A percentile compares a stretch with the other conserved stretches of the same genome.
These are phyloP conservation scores for Ariopsis seemanni DNA, from an alignment of 2,113 vertebrate genomes.

Conservation along the genomic window DNA sequence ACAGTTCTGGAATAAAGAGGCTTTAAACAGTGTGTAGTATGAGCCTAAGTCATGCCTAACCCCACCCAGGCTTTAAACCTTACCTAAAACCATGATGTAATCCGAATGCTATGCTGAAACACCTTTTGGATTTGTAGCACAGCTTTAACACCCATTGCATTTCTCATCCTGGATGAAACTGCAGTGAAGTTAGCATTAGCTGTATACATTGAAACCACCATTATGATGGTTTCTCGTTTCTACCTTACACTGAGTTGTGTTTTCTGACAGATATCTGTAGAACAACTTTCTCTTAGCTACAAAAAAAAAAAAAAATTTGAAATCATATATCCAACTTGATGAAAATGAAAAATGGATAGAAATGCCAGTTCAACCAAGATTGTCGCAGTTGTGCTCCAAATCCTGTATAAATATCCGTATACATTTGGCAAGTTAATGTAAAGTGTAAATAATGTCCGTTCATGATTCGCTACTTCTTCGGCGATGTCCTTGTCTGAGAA, in stretches of 20 bases:
- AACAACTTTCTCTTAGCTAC: neutral
- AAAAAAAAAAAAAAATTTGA: neutral
- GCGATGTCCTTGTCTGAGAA: neutral
- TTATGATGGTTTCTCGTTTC: neutral
- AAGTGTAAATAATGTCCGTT: neutral
- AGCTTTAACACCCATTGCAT: neutral
- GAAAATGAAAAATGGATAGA: neutral
- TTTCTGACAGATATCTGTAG: neutral
- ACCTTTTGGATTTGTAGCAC: neutral
- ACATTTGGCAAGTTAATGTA: too few species aligned
- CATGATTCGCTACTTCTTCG: neutral
- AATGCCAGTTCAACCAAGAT: too few species aligned
- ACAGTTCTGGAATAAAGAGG: constrained; percentile 10
- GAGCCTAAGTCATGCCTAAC: neutral
- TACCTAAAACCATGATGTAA: neutral
- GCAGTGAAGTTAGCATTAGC: neutral
- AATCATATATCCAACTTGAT: neutral
- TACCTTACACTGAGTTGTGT: neutral
- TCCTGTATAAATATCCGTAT: neutral
- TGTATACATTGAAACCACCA: neutral
- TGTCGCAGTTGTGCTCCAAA: neutral
- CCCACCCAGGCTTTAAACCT: neutral
- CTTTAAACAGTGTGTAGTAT: neutral
- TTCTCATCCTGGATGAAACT: neutral
- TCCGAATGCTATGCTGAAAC: constrained; percentile 7